Evolutionary conservation across 2,888 invertebrate species (phyloP).

Genomic region (Phania funesta): DNA sequence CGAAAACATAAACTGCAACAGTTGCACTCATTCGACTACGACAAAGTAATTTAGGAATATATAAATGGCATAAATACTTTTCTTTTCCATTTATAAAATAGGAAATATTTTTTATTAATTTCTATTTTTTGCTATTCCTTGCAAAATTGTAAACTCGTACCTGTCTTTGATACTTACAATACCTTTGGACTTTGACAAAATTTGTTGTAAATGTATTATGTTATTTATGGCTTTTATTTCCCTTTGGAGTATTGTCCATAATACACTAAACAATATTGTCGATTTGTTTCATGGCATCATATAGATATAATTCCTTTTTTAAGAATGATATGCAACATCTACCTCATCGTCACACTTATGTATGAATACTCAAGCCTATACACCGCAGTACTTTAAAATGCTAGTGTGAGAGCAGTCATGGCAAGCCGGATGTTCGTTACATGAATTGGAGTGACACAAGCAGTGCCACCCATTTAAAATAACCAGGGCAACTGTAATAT

Average conservation of each 20-base stretch:
- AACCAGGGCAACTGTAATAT: constrained; percentile 18
- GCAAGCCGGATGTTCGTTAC: constrained; percentile 41
- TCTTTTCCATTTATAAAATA: background rate
- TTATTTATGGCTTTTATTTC: constrained; percentile 30
- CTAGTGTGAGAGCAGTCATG: background rate
- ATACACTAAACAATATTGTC: constrained; percentile 49
- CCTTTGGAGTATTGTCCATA: constrained; percentile 26
- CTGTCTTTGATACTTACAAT: background rate
- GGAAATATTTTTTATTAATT: constrained; percentile 1
- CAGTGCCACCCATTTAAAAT: constrained; percentile 4
- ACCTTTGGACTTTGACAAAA: background rate
- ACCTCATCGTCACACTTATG: background rate
- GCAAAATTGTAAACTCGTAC: too few relatives aligned
- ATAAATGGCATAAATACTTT: background rate
- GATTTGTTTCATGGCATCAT: constrained; percentile 42
- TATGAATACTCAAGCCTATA: background rate
- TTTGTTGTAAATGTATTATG: background rate
- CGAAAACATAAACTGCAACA: constrained; percentile 35
- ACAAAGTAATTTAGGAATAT: background rate
- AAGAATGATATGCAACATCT: constrained; percentile 1
- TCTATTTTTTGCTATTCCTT: background rate
- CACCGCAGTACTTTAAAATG: background rate
- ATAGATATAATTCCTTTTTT: constrained; percentile 31
- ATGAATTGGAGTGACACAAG: background rate
- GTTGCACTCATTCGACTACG: background rate